These are phyloP conservation scores for Brachyhypopomus gauderio DNA, from an alignment of 2,113 vertebrate species.

Conservation along the genomic window DNA sequence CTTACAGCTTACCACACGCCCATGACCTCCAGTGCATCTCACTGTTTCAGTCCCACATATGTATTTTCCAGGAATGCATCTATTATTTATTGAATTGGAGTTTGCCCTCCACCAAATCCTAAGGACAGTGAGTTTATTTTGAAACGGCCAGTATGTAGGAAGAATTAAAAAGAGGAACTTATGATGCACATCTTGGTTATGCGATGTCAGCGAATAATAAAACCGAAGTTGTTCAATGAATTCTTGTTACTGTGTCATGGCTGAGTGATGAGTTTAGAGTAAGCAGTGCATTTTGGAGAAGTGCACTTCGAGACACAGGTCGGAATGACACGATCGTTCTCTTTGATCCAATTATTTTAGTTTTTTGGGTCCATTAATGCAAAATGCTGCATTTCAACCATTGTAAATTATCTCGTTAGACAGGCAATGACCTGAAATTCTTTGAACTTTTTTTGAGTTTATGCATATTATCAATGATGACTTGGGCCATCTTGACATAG, in stretches of 20 bases:
- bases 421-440: too few relatives aligned
- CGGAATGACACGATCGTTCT: too few relatives aligned
- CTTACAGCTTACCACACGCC: background rate
- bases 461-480: too few relatives aligned
- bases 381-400: too few relatives aligned
- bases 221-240: conserved; percentile 60
- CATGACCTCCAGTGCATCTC: background rate
- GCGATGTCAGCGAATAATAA: conserved; percentile 46
- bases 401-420: too few relatives aligned
- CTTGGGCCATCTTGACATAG: too few relatives aligned
- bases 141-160: background rate
- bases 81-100: conserved; percentile 39
- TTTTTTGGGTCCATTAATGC: too few relatives aligned
- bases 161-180: background rate
- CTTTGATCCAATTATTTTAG: too few relatives aligned
- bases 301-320: too few relatives aligned
- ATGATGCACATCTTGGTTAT: background rate
- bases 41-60: background rate
- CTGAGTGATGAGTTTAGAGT: background rate
- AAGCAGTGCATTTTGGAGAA: background rate
- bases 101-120: background rate
- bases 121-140: background rate
- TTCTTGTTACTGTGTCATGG: conserved; percentile 24
- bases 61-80: conserved; percentile 5
- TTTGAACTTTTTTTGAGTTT: too few relatives aligned